Base-by-base conservation (phyloP, 2,797 vertebrate species). In the Centropyge bicolor region DNA sequence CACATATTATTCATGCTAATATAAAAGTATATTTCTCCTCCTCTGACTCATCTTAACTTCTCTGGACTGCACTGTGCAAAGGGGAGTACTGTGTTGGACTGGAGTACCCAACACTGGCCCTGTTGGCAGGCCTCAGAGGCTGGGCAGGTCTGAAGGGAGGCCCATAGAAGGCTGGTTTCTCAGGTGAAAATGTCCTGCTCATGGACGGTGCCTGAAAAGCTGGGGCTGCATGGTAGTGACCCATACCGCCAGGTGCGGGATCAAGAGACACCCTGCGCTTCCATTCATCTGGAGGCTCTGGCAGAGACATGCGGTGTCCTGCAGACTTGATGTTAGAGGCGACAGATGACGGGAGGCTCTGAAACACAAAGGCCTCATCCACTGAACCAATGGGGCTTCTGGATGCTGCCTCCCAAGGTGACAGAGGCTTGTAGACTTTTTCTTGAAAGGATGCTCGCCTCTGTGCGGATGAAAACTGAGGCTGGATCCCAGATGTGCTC, bases 391-490 rank as follows among this genome's bases (percentile, higher is more conserved):
- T 80, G 19, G 96, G 95, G 80, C 95, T 97, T 61, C 88, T 95
- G 20, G 96, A 93, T 0, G 96, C 96, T 22, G 96, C 96, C 91
- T 98, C 96, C 97, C 97, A 97, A 0, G 97, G 97, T 6, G 95
- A 94, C 6, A 81, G 93, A 40, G 94, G 95, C 90, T 95, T 97
- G 88, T 48, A 78, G 52, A 91, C 81, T 67, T 86, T 95, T 70
- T 96, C 93, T 1, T 93, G 92, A 82, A 93, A 90, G 60, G 94
- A 81, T 0, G 84, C 79, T 76, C 92, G 90, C 81, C 94, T 95
- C 84, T 90, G 90, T 20, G 90, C 51, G 19, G 91, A 92, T 65
- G 86, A 73, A 19, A 67, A 88, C 3, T 88, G 83, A 13, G 95
- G 87, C 76, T 94, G 94, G 83, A 90, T 90, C 17, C 94, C 94